Evolutionary conservation across 1,140 invertebrate genomes (phyloP), one percentile per base, ranked within the genome.

Genomic region (Galleria mellonella): DNA sequence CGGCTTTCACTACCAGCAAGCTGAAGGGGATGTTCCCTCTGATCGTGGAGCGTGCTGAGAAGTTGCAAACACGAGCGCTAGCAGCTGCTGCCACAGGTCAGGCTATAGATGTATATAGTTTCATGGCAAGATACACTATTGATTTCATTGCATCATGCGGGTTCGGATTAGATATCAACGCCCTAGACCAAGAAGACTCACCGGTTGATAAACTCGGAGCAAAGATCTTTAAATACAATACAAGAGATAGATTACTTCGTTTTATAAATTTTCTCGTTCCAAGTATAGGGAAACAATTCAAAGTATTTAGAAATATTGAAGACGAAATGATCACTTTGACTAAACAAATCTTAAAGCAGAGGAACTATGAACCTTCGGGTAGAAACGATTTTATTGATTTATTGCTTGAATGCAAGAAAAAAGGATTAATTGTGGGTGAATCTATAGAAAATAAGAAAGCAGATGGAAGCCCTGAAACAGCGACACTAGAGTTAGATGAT

Each of bases 1-100:
- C 89, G 0, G 87, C 88, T 3, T 91, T 91, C 48, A 88, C 88
- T 0, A 85, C 87, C 0, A 86, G 86, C 2, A 90, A 89, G 62
- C 71, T 90, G 10, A 90, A 89, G 53, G 58, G 50, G 0, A 89
- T 90, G 86, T 88, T 89, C 8, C 47, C 50, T 0, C 70, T 86
- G 0, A 54, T 89, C 2, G 62, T 83, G n/a, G 71, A 87, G 27
- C 72, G 79, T 36, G 76, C 77, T 2, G 69, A 84, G 12, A 46
- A 54, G 10, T 39, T 89, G 29, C 47, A 64, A 1, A 50, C 71
- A 6, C 60, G 33, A 13, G 35, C 71, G 32, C 37, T 28, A 13
- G 37, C 9, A 0, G 48, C 48, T 10, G 63, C 51, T n/a, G n/a
- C 9, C 2, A 8, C 17, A 23, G 10, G 23, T 7, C 14, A 11